Evolutionary conservation across 2,797 vertebrate species (phyloP).

Genomic region (Leuciscus waleckii): DNA sequence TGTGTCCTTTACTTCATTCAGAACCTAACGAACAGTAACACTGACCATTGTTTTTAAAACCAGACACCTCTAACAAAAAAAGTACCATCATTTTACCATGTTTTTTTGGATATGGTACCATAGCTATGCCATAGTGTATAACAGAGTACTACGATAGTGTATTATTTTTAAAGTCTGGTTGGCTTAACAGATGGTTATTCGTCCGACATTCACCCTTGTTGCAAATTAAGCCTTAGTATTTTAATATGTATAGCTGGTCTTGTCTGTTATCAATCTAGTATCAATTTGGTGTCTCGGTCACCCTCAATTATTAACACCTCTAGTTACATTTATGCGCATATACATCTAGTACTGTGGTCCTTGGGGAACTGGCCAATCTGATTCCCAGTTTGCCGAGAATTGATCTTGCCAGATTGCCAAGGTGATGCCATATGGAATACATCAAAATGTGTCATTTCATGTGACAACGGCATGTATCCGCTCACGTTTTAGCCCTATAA

Average conservation of each 20-base stretch:
- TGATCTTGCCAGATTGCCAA: conserved; percentile 62
- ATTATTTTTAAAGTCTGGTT: not conserved
- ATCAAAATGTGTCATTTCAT: conserved; percentile 62
- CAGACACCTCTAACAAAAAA: not conserved
- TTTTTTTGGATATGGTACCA: not conserved
- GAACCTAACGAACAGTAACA: not conserved
- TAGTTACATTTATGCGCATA: conserved; percentile 32
- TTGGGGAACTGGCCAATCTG: conserved; percentile 40
- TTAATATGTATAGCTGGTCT: conserved; percentile 32
- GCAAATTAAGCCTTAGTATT: not conserved
- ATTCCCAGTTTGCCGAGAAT: conserved; percentile 59
- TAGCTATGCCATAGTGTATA: not conserved
- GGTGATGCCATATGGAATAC: conserved; percentile 58
- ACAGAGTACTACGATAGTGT: not conserved
- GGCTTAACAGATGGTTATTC: not conserved
- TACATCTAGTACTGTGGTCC: conserved; percentile 1
- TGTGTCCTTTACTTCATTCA: not conserved
- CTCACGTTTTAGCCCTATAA: conserved; percentile 54
- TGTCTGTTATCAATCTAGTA: conserved; percentile 31
- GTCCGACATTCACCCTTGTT: not conserved
- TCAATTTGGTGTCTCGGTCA: conserved; percentile 32
- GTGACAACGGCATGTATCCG: conserved; percentile 55
- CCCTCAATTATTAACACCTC: conserved; percentile 35
- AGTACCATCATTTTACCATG: conserved; percentile 28
- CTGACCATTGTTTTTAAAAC: not conserved